Evolutionary conservation across 2,888 invertebrate genomes (phyloP), one percentile per base, ranked within the genome.

Genomic region (Helleia helle): DNA sequence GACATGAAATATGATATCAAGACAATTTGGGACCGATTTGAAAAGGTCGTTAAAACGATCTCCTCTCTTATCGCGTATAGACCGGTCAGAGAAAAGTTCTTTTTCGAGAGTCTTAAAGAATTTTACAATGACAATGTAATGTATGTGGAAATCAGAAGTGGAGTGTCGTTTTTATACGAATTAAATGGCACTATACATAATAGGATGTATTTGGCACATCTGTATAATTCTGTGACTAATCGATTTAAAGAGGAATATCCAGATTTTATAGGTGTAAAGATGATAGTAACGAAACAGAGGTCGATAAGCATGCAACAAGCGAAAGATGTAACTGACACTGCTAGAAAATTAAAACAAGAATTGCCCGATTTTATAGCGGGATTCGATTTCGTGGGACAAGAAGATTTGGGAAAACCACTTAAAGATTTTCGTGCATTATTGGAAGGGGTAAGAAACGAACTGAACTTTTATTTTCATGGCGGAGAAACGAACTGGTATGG

Each of bases 301-400:
- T 50, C 52, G 9, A 37, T 50, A 2, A 50, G 54, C 18, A 63
- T 70, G 0, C 71, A 83, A 0, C 55, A 79, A 25, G 46, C 90
- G 1, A 58, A 69, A 0, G 55, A 70, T 1, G 72, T 86, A 42
- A 55, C 90, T 9, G 49, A 68, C 8, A 31, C 56, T 1, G 69
- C 73, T 14, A 56, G 54, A 11, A 49, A 44, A 36, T 43, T 89
- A 1, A 84, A 88, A 59, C 58, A 53, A 0, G 64, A 74, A 28
- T 87, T 88, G 60, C 93, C 93, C 0, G 80, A 89, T 11, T 88
- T 91, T 51, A 76, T 93, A 29, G 91, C 89, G 3, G 94, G 94
- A 2, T 93, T 93, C 51, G 94, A 94, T 75, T 83, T 95, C 40
- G 93, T 94, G 0, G 93, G 93, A 0, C 92, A 92, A 55, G 94